Base-by-base conservation (phyloP, 2,113 vertebrate species). In the Lophochroa leadbeateri region DNA sequence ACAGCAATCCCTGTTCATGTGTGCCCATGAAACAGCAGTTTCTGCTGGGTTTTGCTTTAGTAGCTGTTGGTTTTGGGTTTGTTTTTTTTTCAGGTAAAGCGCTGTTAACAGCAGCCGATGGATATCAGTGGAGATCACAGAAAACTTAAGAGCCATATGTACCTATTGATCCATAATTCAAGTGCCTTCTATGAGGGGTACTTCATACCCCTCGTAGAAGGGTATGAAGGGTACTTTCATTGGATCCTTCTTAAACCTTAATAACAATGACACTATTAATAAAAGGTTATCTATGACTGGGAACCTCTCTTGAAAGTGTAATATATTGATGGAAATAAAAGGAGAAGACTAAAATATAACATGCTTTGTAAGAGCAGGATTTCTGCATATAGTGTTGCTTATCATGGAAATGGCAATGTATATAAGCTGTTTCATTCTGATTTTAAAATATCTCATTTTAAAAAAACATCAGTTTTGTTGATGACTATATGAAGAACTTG, bases 301-400 rank as follows among this genome's bases (percentile, higher is more conserved):
- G 28, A 88, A 75, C 19, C 29, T 50, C 27, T 68, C 50, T 60
- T 70, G 41, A 63, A 88, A 86, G 44, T 76, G 13, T 84, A 47
- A 88, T 93, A 80, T 90, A 11, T 52, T 72, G 25, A 9, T 78
- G 41, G 46, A 94, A 86, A 75, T 52, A 83, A 39, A 88, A 91
- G 71, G n/a, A 17, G 72, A 89, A 57, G 9, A 12, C 71, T 82
- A 37, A 79, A 68, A 46, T 29, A 65, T n/a, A 93, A 86, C 76
- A 67, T 58, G 76, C 60, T 12, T 13, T 33, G 11, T 47, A 50
- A 55, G 72, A 81, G 7, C 37, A 88, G 53, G 21, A 68, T 82
- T 95, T 97, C 31, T 82, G 24, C 47, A 39, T 76, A 33, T 43
- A 82, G 39, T 82, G 55, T 84, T 92, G 33, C 17, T 94, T 91